Base-by-base conservation (phyloP, 2,888 invertebrate species). In the Calliphora vomitoria region DNA sequence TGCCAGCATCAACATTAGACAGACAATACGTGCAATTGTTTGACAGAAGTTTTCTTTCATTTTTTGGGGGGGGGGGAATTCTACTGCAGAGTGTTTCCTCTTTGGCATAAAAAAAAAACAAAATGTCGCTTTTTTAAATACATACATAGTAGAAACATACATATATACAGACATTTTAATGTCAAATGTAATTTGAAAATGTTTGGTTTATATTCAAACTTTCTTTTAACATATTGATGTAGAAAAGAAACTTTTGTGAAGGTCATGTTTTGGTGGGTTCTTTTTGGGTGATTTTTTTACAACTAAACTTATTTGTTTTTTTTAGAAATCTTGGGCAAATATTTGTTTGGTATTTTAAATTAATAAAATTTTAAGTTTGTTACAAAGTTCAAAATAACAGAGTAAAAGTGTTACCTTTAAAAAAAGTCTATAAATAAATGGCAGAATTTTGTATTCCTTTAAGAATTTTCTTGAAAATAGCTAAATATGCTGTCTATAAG, bases 21-120 rank as follows among this genome's bases (percentile, higher is more conserved):
- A 53, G 71, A 53, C 35, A 53, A 38, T 53, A 71, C 53, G 53
- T 71, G 31, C 31, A 50, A 41, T 68, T 25, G 50, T 69, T 50
- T 69, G 8, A 13, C n/a, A 35, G n/a, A 69, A 68, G 44, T 66
- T 68, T 47, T 47, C 4, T 69, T 50, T 1, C 3, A 50, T 68
- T 44, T 13, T 44, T 44, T 11, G 4, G 4, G 4, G 4, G 4
- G 35, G 5, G 44, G n/a, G 18, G 11, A n/a, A 35, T 50, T 35
- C 15, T 18, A 69, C 47, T 69, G 69, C 47, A 50, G 50, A 20
- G 31, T 50, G 31, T 50, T 18, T 50, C 6, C 15, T 13, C 20
- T 35, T 20, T 55, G 55, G 55, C 10, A 8, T 18, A 18, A 31
- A 31, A 18, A 31, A 31, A 60, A 60, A 6, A 60, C 31, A 15